A percentile compares a stretch with the other conserved stretches of the same genome.
These are phyloP conservation scores for Lophius piscatorius DNA, from an alignment of 2,113 vertebrate genomes.

Conservation along the genomic window DNA sequence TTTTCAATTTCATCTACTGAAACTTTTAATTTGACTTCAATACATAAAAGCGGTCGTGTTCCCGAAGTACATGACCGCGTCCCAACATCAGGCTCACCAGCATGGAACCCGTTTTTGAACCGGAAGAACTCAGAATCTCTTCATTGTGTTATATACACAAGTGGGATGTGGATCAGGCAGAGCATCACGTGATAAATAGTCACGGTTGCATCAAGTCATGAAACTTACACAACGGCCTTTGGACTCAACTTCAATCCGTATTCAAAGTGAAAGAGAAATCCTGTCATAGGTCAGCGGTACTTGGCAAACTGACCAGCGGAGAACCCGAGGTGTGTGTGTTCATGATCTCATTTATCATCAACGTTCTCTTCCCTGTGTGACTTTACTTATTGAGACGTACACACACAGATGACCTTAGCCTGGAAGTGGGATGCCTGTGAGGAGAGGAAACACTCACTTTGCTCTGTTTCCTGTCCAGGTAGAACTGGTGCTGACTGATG, in stretches of 20 bases:
- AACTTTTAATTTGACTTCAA: background rate
- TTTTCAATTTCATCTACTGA: background rate
- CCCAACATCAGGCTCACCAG: background rate
- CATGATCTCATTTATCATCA: no score
- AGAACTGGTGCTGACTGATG: constrained; percentile 99
- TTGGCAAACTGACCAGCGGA: no score
- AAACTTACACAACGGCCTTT: constrained; percentile 6
- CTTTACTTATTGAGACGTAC: no score
- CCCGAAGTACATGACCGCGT: background rate
- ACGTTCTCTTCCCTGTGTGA: no score
- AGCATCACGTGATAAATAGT: constrained; percentile 35
- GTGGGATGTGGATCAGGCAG: constrained; percentile 18
- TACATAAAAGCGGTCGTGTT: background rate
- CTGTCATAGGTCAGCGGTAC: no score
- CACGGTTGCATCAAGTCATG: constrained; percentile 5
- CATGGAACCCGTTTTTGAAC: background rate
- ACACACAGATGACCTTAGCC: no score
- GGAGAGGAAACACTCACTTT: constrained; percentile 87
- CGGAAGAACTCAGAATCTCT: background rate
- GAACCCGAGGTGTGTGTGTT: no score
- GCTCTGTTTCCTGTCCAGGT: constrained; percentile 97
- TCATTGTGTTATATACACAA: constrained; percentile 29
- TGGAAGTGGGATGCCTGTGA: background rate
- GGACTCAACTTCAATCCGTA: background rate
- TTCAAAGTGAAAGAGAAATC: constrained; percentile 2